Evolutionary conservation across 2,113 vertebrate species (phyloP), one percentile per base, ranked within the genome.

Genomic region (Xenopus borealis): DNA sequence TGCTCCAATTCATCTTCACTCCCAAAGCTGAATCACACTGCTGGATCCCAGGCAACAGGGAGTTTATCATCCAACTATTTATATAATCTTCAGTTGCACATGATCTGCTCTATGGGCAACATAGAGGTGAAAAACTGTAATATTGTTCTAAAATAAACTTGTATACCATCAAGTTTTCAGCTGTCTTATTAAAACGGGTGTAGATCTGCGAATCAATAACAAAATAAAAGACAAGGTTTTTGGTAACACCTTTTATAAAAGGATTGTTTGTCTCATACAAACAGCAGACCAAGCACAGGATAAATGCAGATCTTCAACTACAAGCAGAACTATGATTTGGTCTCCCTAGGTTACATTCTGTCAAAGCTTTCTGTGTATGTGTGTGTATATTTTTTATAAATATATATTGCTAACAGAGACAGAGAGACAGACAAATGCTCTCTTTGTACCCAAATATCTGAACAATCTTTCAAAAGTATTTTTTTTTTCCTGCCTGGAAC

Each of bases 191-290:
- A 4, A 50, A 12, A 50, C 2, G 12, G 11, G 47, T 50, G 47
- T 50, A 50, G 14, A 16, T 16, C 10, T 12, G 11, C 4, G 12
- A 3, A 50, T 16, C 14, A 12, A 13, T 50, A 50, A 50, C 11
- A 50, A 50, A 50, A 50, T 16, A 4, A 16, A 16, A 50, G 14
- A 50, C 14, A 50, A 61, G 52, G 7, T 14, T 18, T 77, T 63
- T 77, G 61, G 50, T 77, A 63, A 77, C 59, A 44, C 47, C 74
- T 50, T 77, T 70, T 77, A 70, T 77, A 77, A 63, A 77, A 77
- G 33, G 47, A 70, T 70, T 69, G 18, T 27, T 50, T 67, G 44
- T 9, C 62, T 62, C 40, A 69, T 77, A 77, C 66, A 77, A 59
- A 63, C 61, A 52, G 69, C 27, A 16, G 45, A 46, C 70, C 47